phyloP scores from a whole-genome alignment of 2,113 vertebrate genomes.

The Corythaixoides concolor region DNA sequence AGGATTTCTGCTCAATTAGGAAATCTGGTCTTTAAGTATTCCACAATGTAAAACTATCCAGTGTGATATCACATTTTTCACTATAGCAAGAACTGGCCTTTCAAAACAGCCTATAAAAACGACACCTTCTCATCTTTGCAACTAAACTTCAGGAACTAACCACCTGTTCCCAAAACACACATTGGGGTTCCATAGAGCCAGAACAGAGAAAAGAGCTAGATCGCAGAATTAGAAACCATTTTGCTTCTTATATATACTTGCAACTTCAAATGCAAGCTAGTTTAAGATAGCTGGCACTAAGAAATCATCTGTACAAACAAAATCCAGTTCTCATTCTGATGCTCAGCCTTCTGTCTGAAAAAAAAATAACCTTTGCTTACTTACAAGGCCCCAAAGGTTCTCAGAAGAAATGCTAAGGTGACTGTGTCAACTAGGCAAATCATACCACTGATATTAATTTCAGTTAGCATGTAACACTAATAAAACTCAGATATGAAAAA shows the following conservation, averaged over 20 bases:
- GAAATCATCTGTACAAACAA: background rate
- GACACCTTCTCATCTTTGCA: background rate
- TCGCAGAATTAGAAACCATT: background rate
- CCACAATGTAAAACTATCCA: background rate
- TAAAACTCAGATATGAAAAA: slow-evolving; percentile 11
- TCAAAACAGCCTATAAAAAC: background rate
- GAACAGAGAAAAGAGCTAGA: background rate
- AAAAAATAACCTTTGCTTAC: background rate
- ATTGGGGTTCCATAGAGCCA: background rate
- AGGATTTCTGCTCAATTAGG: background rate
- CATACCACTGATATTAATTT: background rate
- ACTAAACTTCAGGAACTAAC: background rate
- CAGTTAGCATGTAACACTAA: background rate
- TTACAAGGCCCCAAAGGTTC: background rate
- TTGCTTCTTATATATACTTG: background rate
- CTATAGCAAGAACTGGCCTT: background rate
- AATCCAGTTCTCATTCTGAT: background rate
- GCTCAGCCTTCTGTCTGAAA: background rate
- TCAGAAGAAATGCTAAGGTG: background rate
- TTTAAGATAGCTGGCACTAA: background rate
- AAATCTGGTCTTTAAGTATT: background rate
- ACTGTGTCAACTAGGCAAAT: background rate
- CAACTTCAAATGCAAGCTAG: background rate
- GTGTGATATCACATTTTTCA: background rate
- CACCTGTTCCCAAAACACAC: background rate